Evolutionary conservation across 2,113 vertebrate genomes (phyloP).

Genomic region (Apteryx owenii): DNA sequence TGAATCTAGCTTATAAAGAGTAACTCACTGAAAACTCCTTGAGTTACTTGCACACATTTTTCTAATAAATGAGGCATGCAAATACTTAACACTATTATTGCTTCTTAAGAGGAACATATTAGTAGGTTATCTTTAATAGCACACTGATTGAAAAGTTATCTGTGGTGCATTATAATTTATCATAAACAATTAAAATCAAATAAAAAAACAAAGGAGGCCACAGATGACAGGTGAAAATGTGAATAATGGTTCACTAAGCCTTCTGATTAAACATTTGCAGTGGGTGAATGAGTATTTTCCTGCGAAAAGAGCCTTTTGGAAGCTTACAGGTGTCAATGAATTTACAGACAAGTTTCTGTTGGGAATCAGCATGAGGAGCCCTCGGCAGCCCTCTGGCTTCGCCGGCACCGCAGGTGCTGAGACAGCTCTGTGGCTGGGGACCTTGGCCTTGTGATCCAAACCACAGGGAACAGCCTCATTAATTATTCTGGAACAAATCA

Average conservation of each 20-base stretch:
- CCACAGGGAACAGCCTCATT: neutral
- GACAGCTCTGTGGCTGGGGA: neutral
- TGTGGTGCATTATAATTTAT: neutral
- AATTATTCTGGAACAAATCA: neutral
- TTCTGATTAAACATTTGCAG: neutral
- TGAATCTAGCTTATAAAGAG: constrained; percentile 40
- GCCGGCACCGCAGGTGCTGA: rapidly evolving
- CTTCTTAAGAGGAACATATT: neutral
- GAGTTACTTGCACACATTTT: constrained; percentile 64
- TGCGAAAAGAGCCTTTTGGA: neutral
- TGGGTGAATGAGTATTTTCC: neutral
- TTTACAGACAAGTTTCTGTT: neutral
- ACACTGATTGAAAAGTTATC: neutral
- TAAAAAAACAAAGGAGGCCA: neutral
- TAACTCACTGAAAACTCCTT: constrained; percentile 56
- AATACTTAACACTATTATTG: constrained; percentile 51
- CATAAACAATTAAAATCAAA: neutral
- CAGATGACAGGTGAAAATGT: neutral
- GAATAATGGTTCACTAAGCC: neutral
- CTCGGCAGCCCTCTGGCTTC: neutral
- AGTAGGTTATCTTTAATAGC: constrained; percentile 2
- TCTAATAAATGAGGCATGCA: constrained; percentile 53
- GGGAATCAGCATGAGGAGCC: neutral
- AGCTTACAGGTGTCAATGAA: neutral
- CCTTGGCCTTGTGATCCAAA: neutral